Evolutionary conservation across 2,888 invertebrate genomes (phyloP).

Genomic region (Phalangium opilio): DNA sequence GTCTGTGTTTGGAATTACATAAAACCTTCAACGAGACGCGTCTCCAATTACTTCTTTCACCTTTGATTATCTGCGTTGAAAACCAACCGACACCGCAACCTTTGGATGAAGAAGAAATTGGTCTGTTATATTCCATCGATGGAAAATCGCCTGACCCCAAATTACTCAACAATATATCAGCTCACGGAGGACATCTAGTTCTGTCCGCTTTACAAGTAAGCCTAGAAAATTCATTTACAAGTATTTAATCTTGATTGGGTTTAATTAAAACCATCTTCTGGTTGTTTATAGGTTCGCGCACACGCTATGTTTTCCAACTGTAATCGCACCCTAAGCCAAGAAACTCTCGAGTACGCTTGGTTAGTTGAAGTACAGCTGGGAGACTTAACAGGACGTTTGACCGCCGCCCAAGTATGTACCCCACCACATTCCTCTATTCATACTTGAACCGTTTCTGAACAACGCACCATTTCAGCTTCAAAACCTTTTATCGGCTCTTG

Average conservation of each 20-base stretch:
- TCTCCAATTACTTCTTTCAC: constrained; percentile 64
- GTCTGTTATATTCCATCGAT: too few relatives aligned
- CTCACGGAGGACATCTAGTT: constrained; percentile 44
- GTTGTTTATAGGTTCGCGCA: constrained; percentile 54
- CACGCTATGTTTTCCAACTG: constrained; percentile 93
- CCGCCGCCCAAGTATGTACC: constrained; percentile 51
- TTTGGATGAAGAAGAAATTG: constrained; percentile 26
- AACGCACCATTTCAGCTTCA: constrained; percentile 42
- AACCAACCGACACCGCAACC: constrained; percentile 8
- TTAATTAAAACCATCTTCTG: too few relatives aligned
- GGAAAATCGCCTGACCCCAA: too few relatives aligned
- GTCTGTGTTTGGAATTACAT: constrained; percentile 93
- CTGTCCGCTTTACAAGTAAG: constrained; percentile 41
- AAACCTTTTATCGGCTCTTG: constrained; percentile 69
- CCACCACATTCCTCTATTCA: background rate
- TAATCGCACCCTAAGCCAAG: constrained; percentile 73
- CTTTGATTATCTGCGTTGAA: constrained; percentile 49
- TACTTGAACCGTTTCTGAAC: background rate
- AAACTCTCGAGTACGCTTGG: constrained; percentile 96
- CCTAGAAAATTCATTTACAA: too few relatives aligned
- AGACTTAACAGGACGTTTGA: constrained; percentile 77
- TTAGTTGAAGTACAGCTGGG: constrained; percentile 86
- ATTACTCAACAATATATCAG: too few relatives aligned
- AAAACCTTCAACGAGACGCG: constrained; percentile 82
- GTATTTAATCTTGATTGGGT: too few relatives aligned